A percentile compares a stretch with the other conserved stretches of the same genome.
These are phyloP conservation scores for Orthosia gracilis DNA, from an alignment of 2,888 invertebrate genomes.

Conservation along the genomic window DNA sequence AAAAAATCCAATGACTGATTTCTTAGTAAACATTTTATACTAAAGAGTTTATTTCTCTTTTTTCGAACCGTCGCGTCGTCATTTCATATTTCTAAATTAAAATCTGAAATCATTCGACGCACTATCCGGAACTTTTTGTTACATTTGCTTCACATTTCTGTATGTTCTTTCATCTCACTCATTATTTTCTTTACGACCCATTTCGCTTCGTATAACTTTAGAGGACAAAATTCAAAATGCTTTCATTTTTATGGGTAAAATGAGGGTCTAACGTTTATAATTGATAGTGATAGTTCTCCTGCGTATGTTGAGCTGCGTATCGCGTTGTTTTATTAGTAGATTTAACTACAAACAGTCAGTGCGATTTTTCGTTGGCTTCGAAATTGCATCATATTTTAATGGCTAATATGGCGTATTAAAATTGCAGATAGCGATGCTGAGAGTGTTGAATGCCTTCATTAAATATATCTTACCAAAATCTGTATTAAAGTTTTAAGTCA, in stretches of 20 bases:
- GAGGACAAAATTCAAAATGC: conserved; percentile 11
- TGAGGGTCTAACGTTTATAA: not conserved
- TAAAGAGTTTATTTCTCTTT: not conserved
- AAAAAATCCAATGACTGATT: not conserved
- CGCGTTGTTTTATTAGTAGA: not conserved
- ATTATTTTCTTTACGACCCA: conserved; percentile 30
- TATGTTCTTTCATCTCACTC: conserved; percentile 32
- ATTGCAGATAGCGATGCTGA: not conserved
- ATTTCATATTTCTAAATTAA: conserved; percentile 23
- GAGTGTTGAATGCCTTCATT: not conserved
- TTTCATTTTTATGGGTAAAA: conserved; percentile 5
- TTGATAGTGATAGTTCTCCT: not conserved
- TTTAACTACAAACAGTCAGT: not conserved
- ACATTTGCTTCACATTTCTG: conserved; percentile 36
- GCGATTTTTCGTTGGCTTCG: not conserved
- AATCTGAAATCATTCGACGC: conserved; percentile 12
- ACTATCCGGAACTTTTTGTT: conserved; percentile 7
- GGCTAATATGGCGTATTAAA: not conserved
- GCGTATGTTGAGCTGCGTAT: not conserved
- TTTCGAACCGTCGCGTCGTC: not conserved
- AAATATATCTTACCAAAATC: not conserved
- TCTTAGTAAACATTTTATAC: not conserved
- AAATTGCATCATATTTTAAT: not conserved
- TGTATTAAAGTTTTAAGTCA: not conserved
- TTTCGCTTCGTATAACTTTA: conserved; percentile 17